A percentile compares a stretch with the other conserved stretches of the same genome.
phyloP scores from a whole-genome alignment of 2,888 invertebrate genomes.

The Mechanitis mazaeus region DNA sequence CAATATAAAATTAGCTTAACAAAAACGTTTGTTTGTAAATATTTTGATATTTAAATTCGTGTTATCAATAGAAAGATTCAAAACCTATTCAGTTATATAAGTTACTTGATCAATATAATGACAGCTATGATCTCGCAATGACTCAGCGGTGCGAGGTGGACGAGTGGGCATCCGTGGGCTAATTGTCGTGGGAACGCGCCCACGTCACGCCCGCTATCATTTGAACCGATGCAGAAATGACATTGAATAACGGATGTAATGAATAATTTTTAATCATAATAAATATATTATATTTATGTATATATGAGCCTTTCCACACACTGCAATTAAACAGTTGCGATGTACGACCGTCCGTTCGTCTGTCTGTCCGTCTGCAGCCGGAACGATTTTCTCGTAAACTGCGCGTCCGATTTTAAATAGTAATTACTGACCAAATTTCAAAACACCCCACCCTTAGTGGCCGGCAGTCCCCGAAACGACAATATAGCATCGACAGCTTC shows the following conservation, averaged over 20 bases:
- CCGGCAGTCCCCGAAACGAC: no score
- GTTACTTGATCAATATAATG: constrained; percentile 1
- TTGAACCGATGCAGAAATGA: background rate
- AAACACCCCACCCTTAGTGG: no score
- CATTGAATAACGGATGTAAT: constrained; percentile 7
- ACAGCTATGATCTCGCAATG: constrained; percentile 19
- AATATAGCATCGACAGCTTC: no score
- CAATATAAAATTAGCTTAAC: no score
- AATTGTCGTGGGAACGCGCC: constrained; percentile 69
- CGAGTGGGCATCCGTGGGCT: constrained; percentile 50
- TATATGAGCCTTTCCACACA: background rate
- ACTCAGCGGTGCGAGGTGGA: constrained; percentile 37
- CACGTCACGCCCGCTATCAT: constrained; percentile 29
- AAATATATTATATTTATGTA: background rate
- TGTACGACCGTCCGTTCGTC: no score
- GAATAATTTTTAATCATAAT: background rate
- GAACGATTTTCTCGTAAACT: no score
- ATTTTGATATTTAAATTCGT: no score
- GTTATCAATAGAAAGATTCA: background rate
- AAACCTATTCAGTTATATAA: background rate
- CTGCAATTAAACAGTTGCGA: background rate
- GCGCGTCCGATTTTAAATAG: no score
- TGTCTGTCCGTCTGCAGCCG: no score
- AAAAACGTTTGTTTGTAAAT: no score
- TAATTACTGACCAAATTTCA: no score